A percentile compares a stretch with the other conserved stretches of the same genome.
Evolutionary conservation across 2,888 invertebrate species (phyloP).

Genomic region (Cosmorhoe ocellata): DNA sequence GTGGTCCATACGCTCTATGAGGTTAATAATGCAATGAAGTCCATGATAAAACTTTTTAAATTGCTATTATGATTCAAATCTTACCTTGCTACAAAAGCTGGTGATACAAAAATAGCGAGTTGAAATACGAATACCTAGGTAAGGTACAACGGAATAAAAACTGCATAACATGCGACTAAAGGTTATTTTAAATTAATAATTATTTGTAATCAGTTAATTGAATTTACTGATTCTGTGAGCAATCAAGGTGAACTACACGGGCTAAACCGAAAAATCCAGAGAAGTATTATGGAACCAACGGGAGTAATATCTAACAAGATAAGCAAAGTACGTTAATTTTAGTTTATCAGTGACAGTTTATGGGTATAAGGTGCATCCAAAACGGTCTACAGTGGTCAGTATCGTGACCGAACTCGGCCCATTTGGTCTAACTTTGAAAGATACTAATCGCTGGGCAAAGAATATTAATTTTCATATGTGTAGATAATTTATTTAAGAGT

Average conservation of each 20-base stretch:
- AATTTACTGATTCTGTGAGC: too few species aligned
- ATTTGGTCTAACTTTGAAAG: slow-evolving; percentile 36
- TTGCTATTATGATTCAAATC: slow-evolving; percentile 6
- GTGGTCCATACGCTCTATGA: slow-evolving; percentile 38
- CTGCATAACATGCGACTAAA: too few species aligned
- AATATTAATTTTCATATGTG: not conserved
- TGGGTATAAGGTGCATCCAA: slow-evolving; percentile 58
- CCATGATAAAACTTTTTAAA: slow-evolving; percentile 5
- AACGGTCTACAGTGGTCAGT: slow-evolving; percentile 58
- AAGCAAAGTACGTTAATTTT: slow-evolving; percentile 65
- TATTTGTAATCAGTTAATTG: too few species aligned
- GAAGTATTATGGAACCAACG: too few species aligned
- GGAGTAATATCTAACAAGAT: slow-evolving; percentile 40
- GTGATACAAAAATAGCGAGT: too few species aligned
- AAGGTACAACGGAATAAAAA: too few species aligned
- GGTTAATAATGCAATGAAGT: slow-evolving; percentile 3
- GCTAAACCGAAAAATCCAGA: too few species aligned
- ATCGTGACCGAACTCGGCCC: slow-evolving; percentile 61
- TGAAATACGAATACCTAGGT: too few species aligned
- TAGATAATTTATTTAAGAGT: not conserved
- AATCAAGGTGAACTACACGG: too few species aligned
- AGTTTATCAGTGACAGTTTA: slow-evolving; percentile 66
- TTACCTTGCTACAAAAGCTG: not conserved
- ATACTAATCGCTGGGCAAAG: slow-evolving; percentile 20
- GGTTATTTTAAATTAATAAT: too few species aligned